Conservation (phyloP, 2,797 vertebrate species). For the Dallia pectoralis region DNA sequence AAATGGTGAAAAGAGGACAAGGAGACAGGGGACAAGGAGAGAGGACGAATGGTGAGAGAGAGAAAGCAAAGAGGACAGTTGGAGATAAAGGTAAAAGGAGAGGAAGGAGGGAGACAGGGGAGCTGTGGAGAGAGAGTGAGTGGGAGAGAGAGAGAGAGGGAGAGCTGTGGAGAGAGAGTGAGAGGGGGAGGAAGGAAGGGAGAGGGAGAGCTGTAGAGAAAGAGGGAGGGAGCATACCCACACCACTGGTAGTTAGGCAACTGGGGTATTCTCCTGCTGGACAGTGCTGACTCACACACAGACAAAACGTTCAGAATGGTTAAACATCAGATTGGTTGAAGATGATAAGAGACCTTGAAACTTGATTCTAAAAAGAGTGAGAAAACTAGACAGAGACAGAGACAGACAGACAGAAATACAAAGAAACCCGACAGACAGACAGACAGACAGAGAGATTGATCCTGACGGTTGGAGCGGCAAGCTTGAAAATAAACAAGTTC, state of each 20-base stretch:
- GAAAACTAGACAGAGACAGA: constrained; percentile 27
- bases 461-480: constrained; percentile 72
- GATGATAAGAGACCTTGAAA: constrained; percentile 21
- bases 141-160: constrained; percentile 44
- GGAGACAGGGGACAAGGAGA: constrained; percentile 47
- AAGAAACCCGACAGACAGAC: constrained; percentile 31
- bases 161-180: constrained; percentile 43
- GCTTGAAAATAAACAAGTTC: constrained; percentile 82
- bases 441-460: constrained; percentile 59
- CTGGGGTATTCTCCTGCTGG: background rate
- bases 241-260: background rate
- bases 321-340: constrained; percentile 23
- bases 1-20: constrained; percentile 25
- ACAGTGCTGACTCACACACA: constrained; percentile 28
- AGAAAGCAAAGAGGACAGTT: constrained; percentile 59
- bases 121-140: constrained; percentile 51
- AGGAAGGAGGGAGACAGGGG: constrained; percentile 54
- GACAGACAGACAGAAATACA: constrained; percentile 41
- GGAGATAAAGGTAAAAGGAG: constrained; percentile 60
- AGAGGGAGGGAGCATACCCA: constrained; percentile 35
- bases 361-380: constrained; percentile 21
- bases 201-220: constrained; percentile 38
- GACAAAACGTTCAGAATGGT: background rate
- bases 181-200: constrained; percentile 64
- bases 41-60: constrained; percentile 54